Evolutionary conservation across 2,113 vertebrate species (phyloP).

Genomic region (Patagioenas fasciata): DNA sequence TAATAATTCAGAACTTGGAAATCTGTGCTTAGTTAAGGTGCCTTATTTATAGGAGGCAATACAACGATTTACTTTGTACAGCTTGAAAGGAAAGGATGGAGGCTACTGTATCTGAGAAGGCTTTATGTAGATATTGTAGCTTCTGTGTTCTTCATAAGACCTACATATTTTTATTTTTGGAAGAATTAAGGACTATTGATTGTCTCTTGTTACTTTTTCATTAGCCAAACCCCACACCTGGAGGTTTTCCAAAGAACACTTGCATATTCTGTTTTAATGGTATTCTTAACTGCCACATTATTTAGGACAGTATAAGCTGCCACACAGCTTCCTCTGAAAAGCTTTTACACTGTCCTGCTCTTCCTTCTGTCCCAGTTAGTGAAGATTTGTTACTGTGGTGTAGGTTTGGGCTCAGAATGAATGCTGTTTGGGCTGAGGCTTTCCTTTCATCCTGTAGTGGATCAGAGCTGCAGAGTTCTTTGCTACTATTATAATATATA

Average conservation of each 20-base stretch:
- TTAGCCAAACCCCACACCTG: too few species aligned
- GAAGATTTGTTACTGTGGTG: background rate
- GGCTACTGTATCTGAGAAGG: background rate
- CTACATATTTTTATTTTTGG: background rate
- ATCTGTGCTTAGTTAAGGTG: background rate
- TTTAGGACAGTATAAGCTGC: background rate
- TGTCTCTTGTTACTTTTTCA: background rate
- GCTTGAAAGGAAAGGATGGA: background rate
- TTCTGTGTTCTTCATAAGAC: background rate
- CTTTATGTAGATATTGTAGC: background rate
- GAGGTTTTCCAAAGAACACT: too few species aligned
- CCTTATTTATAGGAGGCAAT: background rate
- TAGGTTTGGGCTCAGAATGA: background rate
- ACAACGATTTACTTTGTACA: background rate
- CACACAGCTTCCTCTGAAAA: background rate
- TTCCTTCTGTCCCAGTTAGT: background rate
- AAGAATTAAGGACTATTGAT: background rate
- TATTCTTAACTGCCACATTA: background rate
- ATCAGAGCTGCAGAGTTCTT: background rate
- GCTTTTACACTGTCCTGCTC: background rate
- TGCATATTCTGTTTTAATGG: background rate
- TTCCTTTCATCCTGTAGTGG: background rate
- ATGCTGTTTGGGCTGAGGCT: background rate
- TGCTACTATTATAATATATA: background rate
- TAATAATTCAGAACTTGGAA: background rate